Evolutionary conservation across 1,140 invertebrate species (phyloP), one percentile per base, ranked within the genome.

Genomic region (Thaumatotibia leucotreta): DNA sequence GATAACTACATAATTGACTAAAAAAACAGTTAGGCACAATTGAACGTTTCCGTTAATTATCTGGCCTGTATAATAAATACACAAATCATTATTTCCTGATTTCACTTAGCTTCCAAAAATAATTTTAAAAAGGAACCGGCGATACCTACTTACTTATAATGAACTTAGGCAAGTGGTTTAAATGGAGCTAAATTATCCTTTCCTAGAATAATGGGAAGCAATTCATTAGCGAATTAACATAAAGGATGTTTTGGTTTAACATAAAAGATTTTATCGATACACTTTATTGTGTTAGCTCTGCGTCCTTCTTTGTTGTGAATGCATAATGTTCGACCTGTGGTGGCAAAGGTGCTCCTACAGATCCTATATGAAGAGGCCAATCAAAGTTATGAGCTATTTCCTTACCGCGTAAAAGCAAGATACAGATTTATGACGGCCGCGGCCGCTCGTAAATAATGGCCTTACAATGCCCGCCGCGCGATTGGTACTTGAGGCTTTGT

Each of bases 361-460:
- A 72, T 70, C 73, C 74, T 71, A 73, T 29, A 64, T 39, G 68
- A 75, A 75, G 68, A 76, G 73, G 64, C 75, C 74, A 80, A 82
- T 80, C 76, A 76, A 77, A 76, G 69, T 76, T 77, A 78, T 78
- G 71, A 77, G 70, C 76, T 73, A 79, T 77, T 80, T 82, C 68
- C 64, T 73, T 69, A 63, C 67, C 35, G 22, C 68, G 69, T 76
- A 79, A 71, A 78, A 72, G 68, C 64, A 61, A 73, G 67, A 65
- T 75, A 74, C 70, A 70, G 76, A 81, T 81, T 81, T 83, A 80
- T 66, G 67, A 71, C 24, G 45, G 68, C 65, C 64, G 64, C 68
- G 17, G 61, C 67, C 54, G 50, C 64, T 69, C 73, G 65, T 74
- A 77, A 76, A 77, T 73, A 76, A 72, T 72, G 71, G 58, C 64